Percentiles rank a stretch among this genome's conserved stretches.
phyloP scores from a whole-genome alignment of 2,797 vertebrate genomes.

The Erithacus rubecula region DNA sequence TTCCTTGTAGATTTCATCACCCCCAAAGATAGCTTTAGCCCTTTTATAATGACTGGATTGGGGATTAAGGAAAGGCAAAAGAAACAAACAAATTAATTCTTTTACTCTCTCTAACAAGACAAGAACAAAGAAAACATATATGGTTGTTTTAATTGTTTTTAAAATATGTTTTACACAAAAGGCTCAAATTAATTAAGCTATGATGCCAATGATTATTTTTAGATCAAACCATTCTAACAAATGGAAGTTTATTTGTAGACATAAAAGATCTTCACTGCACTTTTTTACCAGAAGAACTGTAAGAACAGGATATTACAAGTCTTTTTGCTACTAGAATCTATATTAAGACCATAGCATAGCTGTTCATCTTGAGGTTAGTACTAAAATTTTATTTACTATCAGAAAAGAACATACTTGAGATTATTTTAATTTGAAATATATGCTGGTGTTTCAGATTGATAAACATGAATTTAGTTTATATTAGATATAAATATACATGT shows the following conservation, averaged over 20 bases:
- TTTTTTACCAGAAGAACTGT: neutral
- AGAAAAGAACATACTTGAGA: neutral
- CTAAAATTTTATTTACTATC: constrained; percentile 6
- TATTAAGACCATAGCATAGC: neutral
- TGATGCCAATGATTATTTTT: constrained; percentile 33
- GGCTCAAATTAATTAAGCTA: constrained; percentile 55
- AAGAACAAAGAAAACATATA: constrained; percentile 47
- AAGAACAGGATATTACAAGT: constrained; percentile 1
- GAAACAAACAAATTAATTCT: constrained; percentile 62
- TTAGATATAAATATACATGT: neutral
- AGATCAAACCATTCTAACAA: constrained; percentile 27
- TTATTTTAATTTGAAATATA: neutral
- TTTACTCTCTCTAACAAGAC: constrained; percentile 46
- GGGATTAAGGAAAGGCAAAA: constrained; percentile 52
- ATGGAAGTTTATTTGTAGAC: neutral
- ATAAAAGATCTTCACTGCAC: neutral
- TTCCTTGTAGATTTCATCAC: constrained; percentile 71
- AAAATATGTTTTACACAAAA: neutral
- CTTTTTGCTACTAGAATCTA: neutral
- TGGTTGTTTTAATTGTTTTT: constrained; percentile 1
- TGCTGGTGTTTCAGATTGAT: neutral
- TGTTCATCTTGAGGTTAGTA: neutral
- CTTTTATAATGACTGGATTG: constrained; percentile 66
- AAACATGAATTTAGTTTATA: neutral
- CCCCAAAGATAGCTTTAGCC: constrained; percentile 61